Evolutionary conservation across 2,888 invertebrate species (phyloP).

Genomic region (Clistopyga incitator): DNA sequence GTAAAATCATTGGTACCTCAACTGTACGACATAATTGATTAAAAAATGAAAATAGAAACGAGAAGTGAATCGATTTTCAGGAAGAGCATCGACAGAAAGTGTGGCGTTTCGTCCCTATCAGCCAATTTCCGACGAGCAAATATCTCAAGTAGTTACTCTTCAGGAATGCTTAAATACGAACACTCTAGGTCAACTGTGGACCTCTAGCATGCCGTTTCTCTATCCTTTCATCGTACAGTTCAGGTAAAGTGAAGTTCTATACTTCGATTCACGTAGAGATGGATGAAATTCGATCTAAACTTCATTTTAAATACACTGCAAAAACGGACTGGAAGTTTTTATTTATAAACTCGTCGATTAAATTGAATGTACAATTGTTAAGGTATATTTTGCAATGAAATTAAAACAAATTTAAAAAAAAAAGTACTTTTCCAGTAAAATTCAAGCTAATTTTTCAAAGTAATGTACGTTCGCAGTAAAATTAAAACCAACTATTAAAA

Average conservation of each 20-base stretch:
- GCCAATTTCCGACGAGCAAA: constrained; percentile 84
- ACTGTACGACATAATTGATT: constrained; percentile 14
- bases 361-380: too few species aligned
- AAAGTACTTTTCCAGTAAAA: too few species aligned
- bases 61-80: constrained; percentile 43
- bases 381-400: too few species aligned
- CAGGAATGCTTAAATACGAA: constrained; percentile 86
- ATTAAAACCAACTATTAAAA: too few species aligned
- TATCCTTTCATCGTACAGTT: constrained; percentile 86
- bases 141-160: constrained; percentile 85
- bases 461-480: too few species aligned
- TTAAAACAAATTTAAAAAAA: too few species aligned
- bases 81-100: constrained; percentile 53
- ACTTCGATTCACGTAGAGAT: background rate
- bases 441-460: too few species aligned
- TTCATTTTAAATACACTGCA: too few species aligned
- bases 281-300: too few species aligned
- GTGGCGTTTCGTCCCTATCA: constrained; percentile 76
- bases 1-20: constrained; percentile 68
- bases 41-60: constrained; percentile 8
- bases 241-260: constrained; percentile 79
- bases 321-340: too few species aligned
- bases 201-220: constrained; percentile 85
- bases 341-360: too few species aligned
- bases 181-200: constrained; percentile 86